Evolutionary conservation across 1,140 invertebrate species (phyloP).

Genomic region (Lucilia cuprina): DNA sequence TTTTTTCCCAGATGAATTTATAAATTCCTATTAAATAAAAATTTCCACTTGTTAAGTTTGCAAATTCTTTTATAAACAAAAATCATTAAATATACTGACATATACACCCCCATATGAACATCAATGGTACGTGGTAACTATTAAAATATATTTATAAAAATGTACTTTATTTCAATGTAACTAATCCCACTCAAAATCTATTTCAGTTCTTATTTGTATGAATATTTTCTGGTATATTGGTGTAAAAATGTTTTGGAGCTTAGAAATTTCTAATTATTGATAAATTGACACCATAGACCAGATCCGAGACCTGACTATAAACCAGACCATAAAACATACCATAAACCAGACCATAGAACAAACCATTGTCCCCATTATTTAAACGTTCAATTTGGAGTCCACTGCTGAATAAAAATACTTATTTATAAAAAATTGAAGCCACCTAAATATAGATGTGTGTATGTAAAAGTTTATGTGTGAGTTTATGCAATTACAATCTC

Average conservation of each 20-base stretch:
- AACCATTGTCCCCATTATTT: too few relatives aligned
- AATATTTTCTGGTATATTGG: neutral
- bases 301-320: too few relatives aligned
- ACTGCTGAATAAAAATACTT: too few relatives aligned
- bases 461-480: neutral
- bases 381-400: too few relatives aligned
- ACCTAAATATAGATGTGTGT: neutral
- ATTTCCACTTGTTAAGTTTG: neutral
- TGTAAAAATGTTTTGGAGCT: too few relatives aligned
- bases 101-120: too few relatives aligned
- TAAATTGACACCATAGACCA: too few relatives aligned
- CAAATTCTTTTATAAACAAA: neutral
- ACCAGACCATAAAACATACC: too few relatives aligned
- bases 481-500: neutral
- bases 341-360: too few relatives aligned
- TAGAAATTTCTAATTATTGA: too few relatives aligned
- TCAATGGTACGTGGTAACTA: neutral
- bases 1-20: neutral
- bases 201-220: neutral
- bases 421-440: too few relatives aligned
- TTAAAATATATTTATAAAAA: slow-evolving; percentile 2
- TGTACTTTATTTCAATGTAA: neutral
- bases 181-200: neutral
- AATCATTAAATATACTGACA: too few relatives aligned
- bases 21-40: neutral